These are phyloP conservation scores for Eleginops maclovinus DNA, from an alignment of 2,113 vertebrate species.

Conservation along the genomic window DNA sequence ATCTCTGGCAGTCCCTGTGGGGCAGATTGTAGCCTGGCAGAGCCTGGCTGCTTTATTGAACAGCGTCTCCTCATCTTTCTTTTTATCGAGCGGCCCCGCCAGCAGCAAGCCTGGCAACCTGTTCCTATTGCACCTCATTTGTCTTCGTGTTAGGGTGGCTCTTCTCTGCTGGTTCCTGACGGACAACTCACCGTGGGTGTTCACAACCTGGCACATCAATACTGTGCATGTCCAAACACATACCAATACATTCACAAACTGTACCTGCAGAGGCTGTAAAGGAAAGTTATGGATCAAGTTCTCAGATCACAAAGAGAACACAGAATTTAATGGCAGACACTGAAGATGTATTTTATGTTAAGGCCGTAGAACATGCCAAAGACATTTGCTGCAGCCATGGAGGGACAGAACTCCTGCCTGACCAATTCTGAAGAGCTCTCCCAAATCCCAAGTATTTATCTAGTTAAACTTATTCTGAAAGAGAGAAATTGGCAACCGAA, in stretches of 20 bases:
- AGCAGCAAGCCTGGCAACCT: constrained; percentile 56
- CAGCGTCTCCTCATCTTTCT: constrained; percentile 67
- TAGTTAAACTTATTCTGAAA: no score
- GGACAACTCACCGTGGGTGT: not conserved
- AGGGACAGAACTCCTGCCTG: no score
- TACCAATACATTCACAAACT: constrained; percentile 18
- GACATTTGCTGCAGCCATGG: no score
- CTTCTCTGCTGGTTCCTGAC: constrained; percentile 44
- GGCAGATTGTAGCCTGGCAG: constrained; percentile 53
- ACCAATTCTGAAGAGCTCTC: no score
- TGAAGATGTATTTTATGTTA: no score
- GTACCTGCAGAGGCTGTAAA: not conserved
- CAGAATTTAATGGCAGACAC: no score
- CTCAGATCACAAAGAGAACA: no score
- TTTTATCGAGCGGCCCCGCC: constrained; percentile 59
- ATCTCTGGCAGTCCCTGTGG: constrained; percentile 33
- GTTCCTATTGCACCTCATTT: constrained; percentile 68
- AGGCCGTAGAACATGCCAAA: no score
- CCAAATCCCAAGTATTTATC: no score
- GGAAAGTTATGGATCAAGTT: no score
- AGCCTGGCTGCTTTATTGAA: constrained; percentile 63
- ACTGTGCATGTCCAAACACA: constrained; percentile 29
- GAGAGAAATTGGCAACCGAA: no score
- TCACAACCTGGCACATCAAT: not conserved
- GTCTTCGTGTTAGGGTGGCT: constrained; percentile 69